Conservation (phyloP, 2,113 vertebrate genomes). For the Castor canadensis region DNA sequence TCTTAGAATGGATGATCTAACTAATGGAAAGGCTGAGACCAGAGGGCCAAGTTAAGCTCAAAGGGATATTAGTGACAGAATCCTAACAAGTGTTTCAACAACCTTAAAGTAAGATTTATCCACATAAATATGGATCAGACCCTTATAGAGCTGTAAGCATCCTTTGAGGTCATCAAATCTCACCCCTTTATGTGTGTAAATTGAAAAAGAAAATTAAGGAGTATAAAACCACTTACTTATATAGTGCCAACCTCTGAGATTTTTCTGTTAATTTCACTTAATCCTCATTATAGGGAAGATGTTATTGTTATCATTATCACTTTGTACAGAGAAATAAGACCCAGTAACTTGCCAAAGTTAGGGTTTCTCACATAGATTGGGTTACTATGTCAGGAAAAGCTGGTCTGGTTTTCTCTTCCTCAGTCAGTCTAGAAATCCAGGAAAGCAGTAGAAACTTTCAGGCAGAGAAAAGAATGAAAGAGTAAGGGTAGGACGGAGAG, state of each 20-base stretch:
- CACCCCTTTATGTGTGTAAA: background rate
- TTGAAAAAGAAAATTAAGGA: background rate
- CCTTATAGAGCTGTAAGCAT: background rate
- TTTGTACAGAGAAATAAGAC: conserved; percentile 32
- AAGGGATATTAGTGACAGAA: background rate
- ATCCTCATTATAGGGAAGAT: background rate
- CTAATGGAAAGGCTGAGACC: background rate
- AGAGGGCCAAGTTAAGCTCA: background rate
- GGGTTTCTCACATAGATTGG: background rate
- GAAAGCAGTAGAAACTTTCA: background rate
- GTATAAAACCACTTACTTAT: background rate
- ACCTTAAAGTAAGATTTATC: background rate
- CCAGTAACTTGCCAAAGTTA: background rate
- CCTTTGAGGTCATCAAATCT: background rate
- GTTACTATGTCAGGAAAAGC: background rate
- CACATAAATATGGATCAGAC: background rate
- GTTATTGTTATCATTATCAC: background rate
- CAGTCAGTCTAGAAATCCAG: background rate
- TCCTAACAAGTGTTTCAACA: background rate
- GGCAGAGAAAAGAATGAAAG: background rate
- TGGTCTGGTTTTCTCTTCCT: background rate
- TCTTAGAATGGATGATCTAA: background rate
- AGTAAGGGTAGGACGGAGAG: background rate
- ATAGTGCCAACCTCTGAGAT: background rate
- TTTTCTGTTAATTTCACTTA: conserved; percentile 1